Percentiles rank a stretch among this genome's conserved stretches.
Conservation (phyloP, 2,888 invertebrate species). For the Pegoplata infirma region DNA sequence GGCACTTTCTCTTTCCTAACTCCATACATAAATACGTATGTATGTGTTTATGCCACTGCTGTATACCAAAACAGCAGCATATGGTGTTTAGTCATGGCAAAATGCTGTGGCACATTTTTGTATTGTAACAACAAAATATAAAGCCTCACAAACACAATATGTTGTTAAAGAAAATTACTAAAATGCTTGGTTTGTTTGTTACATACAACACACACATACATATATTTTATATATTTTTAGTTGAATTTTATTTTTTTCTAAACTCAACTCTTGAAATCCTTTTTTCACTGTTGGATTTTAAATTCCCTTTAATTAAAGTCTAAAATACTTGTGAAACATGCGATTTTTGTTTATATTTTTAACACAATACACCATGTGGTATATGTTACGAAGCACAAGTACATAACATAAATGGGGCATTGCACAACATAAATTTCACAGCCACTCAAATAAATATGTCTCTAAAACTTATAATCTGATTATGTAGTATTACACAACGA, state of each 20-base stretch:
- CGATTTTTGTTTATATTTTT: conserved; percentile 11
- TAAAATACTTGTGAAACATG: conserved; percentile 11
- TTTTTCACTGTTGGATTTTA: background rate
- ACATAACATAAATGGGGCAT: too few species aligned
- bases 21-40: too few species aligned
- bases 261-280: background rate
- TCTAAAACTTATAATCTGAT: too few species aligned
- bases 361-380: background rate
- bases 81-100: conserved; percentile 24
- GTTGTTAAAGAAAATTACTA: background rate
- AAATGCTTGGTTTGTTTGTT: background rate
- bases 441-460: too few species aligned
- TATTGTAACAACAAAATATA: conserved; percentile 3
- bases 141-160: conserved; percentile 1
- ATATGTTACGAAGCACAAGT: background rate
- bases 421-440: too few species aligned
- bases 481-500: too few species aligned
- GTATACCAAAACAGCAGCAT: too few species aligned
- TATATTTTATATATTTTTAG: background rate
- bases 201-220: background rate
- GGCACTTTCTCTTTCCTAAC: background rate
- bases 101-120: conserved; percentile 3
- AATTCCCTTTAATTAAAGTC: conserved; percentile 20
- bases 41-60: background rate
- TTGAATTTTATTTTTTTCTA: background rate